Evolutionary conservation across 2,888 invertebrate genomes (phyloP).

Genomic region (Clusia tigrina): DNA sequence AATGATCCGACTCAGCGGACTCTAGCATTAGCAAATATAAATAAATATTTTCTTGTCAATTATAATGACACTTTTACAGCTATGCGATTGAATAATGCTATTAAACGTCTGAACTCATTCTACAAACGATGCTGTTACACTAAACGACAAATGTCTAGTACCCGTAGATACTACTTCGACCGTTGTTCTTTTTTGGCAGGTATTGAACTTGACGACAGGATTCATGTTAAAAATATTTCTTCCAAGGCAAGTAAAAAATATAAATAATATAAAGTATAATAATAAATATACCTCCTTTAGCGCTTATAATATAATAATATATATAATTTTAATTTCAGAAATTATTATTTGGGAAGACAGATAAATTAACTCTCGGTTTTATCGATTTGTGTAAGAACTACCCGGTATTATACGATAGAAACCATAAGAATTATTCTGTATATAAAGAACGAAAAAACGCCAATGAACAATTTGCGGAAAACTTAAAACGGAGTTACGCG

Average conservation of each 20-base stretch:
- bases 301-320: not conserved
- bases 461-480: slow-evolving; percentile 13
- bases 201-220: slow-evolving; percentile 12
- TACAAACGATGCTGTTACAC: slow-evolving; percentile 15
- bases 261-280: no score
- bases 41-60: slow-evolving; percentile 10
- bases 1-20: slow-evolving; percentile 1
- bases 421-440: slow-evolving; percentile 18
- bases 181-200: slow-evolving; percentile 14
- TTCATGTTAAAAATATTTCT: not conserved
- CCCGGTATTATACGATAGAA: slow-evolving; percentile 23
- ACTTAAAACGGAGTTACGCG: slow-evolving; percentile 10
- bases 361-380: slow-evolving; percentile 17
- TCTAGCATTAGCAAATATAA: slow-evolving; percentile 12
- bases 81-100: slow-evolving; percentile 11
- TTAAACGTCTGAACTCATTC: slow-evolving; percentile 18
- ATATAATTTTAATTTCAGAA: slow-evolving; percentile 14
- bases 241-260: slow-evolving; percentile 10
- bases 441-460: slow-evolving; percentile 14
- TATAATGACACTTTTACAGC: slow-evolving; percentile 14
- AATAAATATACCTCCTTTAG: not conserved
- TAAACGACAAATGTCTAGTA: not conserved
- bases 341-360: slow-evolving; percentile 11
- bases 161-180: slow-evolving; percentile 15
- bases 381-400: slow-evolving; percentile 20